Base-by-base conservation (phyloP, 2,888 invertebrate species). In the Subacronicta megacephala region DNA sequence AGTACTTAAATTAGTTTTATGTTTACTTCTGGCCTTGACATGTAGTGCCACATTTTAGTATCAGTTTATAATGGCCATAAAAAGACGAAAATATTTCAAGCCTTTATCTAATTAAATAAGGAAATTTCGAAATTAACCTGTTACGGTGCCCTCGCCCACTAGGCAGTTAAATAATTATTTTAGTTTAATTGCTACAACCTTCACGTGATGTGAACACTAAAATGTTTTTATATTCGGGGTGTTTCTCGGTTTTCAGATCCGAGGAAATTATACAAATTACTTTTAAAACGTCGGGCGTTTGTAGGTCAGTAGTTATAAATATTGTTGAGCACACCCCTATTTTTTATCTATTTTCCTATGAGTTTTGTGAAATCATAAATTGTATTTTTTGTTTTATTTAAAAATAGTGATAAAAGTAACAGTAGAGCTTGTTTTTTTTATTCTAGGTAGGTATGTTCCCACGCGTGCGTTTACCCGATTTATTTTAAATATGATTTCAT, bases 61-160 rank as follows among this genome's bases (percentile, higher is more conserved):
- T 18, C 23, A 64, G 58, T 18, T 15, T 45, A 42, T 26, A 56
- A 40, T 41, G 29, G 58, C 26, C 36, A 29, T 29, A 23, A 26
- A 26, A 26, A 26, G 26, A 0, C 2, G 0, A 9, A 26, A 0
- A 3, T 26, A 56, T 67, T 56, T 49, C 7, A 5, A n/a, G 36
- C 15, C 29, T 33, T 16, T 31, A 70, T 70, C 56, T 18, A 13
- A 38, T n/a, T n/a, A n/a, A n/a, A n/a, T 3, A 26, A 23, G 29
- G 42, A 47, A 46, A 40, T 51, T 57, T 50, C 17, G 18, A 33
- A 71, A 70, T 62, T 56, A 72, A 56, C 49, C 45, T 43, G 51
- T 54, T 47, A 49, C 23, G 13, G 37, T 18, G 7, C 1, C n/a
- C 29, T 33, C 38, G 13, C 29, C 43, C 41, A 42, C 13, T 7